Evolutionary conservation across 2,888 invertebrate genomes (phyloP).

Genomic region (Erannis defoliaria): DNA sequence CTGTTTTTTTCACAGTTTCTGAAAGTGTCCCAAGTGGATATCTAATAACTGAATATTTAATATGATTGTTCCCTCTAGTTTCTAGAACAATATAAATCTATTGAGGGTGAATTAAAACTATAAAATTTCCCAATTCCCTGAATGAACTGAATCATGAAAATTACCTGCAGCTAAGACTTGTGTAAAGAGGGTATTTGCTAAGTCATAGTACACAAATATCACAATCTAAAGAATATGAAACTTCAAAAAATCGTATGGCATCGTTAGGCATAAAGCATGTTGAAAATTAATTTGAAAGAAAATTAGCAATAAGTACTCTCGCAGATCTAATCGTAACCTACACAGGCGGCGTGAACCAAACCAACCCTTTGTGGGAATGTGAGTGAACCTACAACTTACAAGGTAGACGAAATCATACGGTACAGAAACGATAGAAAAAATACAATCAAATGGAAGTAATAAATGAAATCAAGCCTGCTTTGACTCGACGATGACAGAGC

Average conservation of each 20-base stretch:
- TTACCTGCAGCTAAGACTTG: background rate
- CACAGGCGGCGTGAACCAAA: slow-evolving; percentile 62
- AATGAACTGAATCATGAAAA: slow-evolving; percentile 18
- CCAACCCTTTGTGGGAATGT: slow-evolving; percentile 55
- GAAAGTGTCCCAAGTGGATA: background rate
- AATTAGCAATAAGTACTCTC: slow-evolving; percentile 4
- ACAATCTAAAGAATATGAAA: slow-evolving; percentile 1
- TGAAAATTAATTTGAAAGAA: background rate
- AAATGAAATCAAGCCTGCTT: slow-evolving; percentile 58
- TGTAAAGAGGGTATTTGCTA: slow-evolving; percentile 48
- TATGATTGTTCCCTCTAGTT: background rate
- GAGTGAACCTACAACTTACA: too few species aligned
- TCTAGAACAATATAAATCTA: background rate
- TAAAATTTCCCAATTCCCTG: background rate
- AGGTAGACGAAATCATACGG: slow-evolving; percentile 31
- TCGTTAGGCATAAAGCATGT: too few species aligned
- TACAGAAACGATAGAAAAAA: slow-evolving; percentile 33
- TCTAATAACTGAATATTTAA: background rate
- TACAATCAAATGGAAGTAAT: slow-evolving; percentile 41
- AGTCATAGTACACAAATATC: slow-evolving; percentile 46
- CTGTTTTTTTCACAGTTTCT: background rate
- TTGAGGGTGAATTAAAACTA: background rate
- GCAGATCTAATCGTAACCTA: slow-evolving; percentile 73
- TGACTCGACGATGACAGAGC: slow-evolving; percentile 55
- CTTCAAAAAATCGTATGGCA: too few species aligned